Base-by-base conservation (phyloP, 2,888 invertebrate genomes). In the Drosophila paramelanica region DNA sequence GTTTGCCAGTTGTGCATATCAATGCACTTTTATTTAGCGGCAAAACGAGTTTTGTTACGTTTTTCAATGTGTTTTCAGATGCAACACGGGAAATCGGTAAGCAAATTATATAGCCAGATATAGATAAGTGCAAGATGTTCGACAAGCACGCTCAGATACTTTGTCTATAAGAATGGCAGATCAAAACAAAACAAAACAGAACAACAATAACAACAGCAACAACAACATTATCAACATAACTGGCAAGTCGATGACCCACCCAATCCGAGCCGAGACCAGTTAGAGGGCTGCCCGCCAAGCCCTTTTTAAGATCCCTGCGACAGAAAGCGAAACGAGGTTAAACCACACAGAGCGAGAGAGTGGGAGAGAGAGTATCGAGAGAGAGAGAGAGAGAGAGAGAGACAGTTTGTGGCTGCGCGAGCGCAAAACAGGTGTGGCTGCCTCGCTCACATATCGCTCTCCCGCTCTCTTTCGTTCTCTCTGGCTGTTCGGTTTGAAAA, bases 171-270 rank as follows among this genome's bases (percentile, higher is more conserved):
- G 79, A 76, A 79, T 65, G 69, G 43, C 60, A 17, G 76, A 77
- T 27, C 77, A 79, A 77, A 77, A 77, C 80, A 77, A 77, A 79
- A 67, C 36, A 13, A 38, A 36, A 41, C 5, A 23, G 23, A 3
- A 23, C 23, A 23, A 4, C 23, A 41, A 41, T 13, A 56, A 39
- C 20, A 65, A 45, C 25, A 36, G 17, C 53, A 55, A 50, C 17
- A 38, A 10, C 27, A 10, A 33, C 45, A 38, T 33, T 41, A 59
- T 38, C 51, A 65, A 62, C 74, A 75, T 72, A 59, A 62, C 65
- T 56, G 46, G 36, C 62, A 65, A 83, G 83, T 83, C 83, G 87
- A 83, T 88, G 83, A 89, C 89, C 83, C 84, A 89, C 89, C 83
- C 84, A 83, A 67, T 79, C 50, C 49, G 20, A 11, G 10, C 36